Conservation (phyloP, 2,797 vertebrate species). For the Danio tinwini region DNA sequence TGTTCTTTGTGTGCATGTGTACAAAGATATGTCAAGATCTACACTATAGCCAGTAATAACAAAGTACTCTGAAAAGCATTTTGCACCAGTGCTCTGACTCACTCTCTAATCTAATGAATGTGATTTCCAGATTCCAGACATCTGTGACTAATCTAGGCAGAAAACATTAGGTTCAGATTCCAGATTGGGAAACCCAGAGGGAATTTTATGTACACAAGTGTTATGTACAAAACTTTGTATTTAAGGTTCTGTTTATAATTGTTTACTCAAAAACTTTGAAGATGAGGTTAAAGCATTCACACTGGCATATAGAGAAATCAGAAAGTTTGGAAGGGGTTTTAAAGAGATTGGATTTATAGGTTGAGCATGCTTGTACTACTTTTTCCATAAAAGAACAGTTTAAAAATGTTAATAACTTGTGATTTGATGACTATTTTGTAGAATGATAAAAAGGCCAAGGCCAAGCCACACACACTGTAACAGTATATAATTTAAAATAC, state of each 20-base stretch:
- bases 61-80: slow-evolving; percentile 8
- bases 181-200: background rate
- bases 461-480: too few relatives aligned
- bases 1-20: background rate
- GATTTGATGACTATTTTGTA: too few relatives aligned
- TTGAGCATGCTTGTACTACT: background rate
- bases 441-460: too few relatives aligned
- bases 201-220: background rate
- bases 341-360: background rate
- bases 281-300: background rate
- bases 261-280: background rate
- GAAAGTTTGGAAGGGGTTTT: background rate
- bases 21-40: background rate
- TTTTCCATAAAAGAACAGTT: background rate
- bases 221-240: background rate
- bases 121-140: background rate
- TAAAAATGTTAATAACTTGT: too few relatives aligned
- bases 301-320: background rate
- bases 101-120: slow-evolving; percentile 15
- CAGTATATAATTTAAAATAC: too few relatives aligned
- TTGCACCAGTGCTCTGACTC: slow-evolving; percentile 14
- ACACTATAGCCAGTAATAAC: background rate
- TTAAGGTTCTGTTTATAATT: slow-evolving; percentile 10
- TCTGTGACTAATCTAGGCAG: background rate
- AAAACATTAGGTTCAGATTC: slow-evolving; percentile 23